Percentiles rank a stretch among this genome's conserved stretches.
Evolutionary conservation across 2,113 vertebrate species (phyloP).

Genomic region (Brienomyrus brachyistius): DNA sequence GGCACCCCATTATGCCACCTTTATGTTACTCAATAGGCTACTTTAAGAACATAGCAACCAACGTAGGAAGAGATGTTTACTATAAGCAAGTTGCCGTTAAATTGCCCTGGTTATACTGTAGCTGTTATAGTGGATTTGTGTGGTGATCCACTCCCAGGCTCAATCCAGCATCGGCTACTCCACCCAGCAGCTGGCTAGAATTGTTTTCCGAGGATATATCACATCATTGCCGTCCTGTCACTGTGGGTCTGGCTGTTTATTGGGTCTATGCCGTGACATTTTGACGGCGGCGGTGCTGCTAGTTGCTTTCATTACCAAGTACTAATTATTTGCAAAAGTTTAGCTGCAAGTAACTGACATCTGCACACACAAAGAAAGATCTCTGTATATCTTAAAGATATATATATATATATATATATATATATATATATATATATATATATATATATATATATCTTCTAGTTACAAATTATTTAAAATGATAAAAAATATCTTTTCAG

Average conservation of each 20-base stretch:
- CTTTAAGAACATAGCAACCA: background rate
- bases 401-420: no score
- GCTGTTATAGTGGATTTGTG: constrained; percentile 18
- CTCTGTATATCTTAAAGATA: background rate
- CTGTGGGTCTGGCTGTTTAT: constrained; percentile 32
- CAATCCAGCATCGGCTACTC: constrained; percentile 20
- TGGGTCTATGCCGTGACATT: constrained; percentile 32
- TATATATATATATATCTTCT: background rate
- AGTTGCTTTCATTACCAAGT: background rate
- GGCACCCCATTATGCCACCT: background rate
- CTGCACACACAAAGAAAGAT: background rate
- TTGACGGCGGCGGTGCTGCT: background rate
- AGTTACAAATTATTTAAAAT: background rate
- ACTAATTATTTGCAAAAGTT: constrained; percentile 1
- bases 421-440: background rate
- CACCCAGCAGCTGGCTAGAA: constrained; percentile 53
- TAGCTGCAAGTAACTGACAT: background rate
- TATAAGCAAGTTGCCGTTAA: background rate
- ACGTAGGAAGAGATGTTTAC: constrained; percentile 15
- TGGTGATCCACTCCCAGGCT: background rate
- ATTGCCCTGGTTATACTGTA: background rate
- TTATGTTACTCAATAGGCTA: background rate
- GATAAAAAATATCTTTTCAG: background rate
- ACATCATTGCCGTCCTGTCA: constrained; percentile 29
- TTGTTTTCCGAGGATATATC: constrained; percentile 35